phyloP scores from a whole-genome alignment of 2,888 invertebrate species.

The Amiota minor region DNA sequence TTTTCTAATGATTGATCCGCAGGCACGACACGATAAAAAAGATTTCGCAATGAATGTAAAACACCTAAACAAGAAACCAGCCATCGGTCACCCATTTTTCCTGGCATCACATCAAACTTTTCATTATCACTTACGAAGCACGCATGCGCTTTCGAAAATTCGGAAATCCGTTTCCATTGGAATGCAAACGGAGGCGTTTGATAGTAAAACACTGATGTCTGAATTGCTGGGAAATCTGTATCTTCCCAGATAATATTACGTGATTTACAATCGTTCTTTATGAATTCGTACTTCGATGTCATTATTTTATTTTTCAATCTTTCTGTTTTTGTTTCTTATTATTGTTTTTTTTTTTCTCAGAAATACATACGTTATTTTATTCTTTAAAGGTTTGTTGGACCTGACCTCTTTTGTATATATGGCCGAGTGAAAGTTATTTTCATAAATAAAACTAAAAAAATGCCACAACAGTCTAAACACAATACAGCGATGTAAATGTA shows the following conservation, averaged over 20 bases:
- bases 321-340: too few relatives aligned
- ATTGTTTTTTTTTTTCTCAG: too few relatives aligned
- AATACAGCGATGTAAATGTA: too few relatives aligned
- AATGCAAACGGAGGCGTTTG: slow-evolving; percentile 95
- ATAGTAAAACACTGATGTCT: slow-evolving; percentile 92
- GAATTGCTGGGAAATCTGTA: slow-evolving; percentile 91
- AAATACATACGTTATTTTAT: too few relatives aligned
- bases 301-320: slow-evolving; percentile 46
- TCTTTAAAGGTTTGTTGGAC: too few relatives aligned
- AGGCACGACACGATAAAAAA: slow-evolving; percentile 92
- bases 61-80: slow-evolving; percentile 90
- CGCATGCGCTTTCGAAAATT: slow-evolving; percentile 76
- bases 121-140: slow-evolving; percentile 75
- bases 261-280: slow-evolving; percentile 85
- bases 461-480: too few relatives aligned
- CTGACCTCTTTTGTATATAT: too few relatives aligned
- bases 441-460: too few relatives aligned
- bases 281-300: slow-evolving; percentile 81
- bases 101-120: slow-evolving; percentile 87
- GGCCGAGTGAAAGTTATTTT: too few relatives aligned
- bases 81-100: slow-evolving; percentile 94
- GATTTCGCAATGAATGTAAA: slow-evolving; percentile 86
- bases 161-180: slow-evolving; percentile 89
- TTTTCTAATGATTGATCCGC: slow-evolving; percentile 88
- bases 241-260: slow-evolving; percentile 90